Evolutionary conservation across 2,888 invertebrate genomes (phyloP).

Genomic region (Argynnis bischoffii): DNA sequence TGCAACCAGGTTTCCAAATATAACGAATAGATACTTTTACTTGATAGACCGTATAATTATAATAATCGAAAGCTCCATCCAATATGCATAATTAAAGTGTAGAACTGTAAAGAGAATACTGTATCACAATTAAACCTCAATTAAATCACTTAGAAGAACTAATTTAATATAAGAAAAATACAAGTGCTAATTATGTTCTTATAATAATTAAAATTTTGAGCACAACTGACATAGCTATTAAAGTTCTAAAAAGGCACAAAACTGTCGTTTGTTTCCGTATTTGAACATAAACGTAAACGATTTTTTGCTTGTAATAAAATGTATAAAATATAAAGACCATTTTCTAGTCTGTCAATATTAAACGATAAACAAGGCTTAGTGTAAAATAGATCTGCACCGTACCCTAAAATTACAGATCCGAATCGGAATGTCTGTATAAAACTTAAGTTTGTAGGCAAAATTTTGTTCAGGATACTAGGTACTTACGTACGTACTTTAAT

Average conservation of each 20-base stretch:
- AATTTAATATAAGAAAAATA: too few relatives aligned
- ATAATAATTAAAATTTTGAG: constrained; percentile 23
- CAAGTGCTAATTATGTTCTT: neutral
- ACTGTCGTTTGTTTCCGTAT: constrained; percentile 3
- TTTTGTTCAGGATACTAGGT: constrained; percentile 14
- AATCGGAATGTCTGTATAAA: constrained; percentile 37
- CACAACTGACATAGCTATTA: constrained; percentile 15
- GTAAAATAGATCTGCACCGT: constrained; percentile 28
- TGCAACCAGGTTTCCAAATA: too few relatives aligned
- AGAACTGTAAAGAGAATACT: too few relatives aligned
- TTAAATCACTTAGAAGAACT: too few relatives aligned
- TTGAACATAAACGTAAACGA: constrained; percentile 31
- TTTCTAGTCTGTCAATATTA: constrained; percentile 40
- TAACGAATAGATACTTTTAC: too few relatives aligned
- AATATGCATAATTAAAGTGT: too few relatives aligned
- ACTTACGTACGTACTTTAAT: neutral
- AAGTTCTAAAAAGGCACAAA: constrained; percentile 10
- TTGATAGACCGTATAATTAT: too few relatives aligned
- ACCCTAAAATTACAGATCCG: constrained; percentile 31
- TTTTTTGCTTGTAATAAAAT: constrained; percentile 46
- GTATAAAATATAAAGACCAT: constrained; percentile 31
- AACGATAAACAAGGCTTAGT: constrained; percentile 20
- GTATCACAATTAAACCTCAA: too few relatives aligned
- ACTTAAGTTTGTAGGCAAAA: constrained; percentile 1
- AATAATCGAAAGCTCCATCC: too few relatives aligned